Percentiles rank a stretch among this genome's conserved stretches.
phyloP scores from a whole-genome alignment of 1,140 invertebrate species.

The Leguminivora glycinivorella region DNA sequence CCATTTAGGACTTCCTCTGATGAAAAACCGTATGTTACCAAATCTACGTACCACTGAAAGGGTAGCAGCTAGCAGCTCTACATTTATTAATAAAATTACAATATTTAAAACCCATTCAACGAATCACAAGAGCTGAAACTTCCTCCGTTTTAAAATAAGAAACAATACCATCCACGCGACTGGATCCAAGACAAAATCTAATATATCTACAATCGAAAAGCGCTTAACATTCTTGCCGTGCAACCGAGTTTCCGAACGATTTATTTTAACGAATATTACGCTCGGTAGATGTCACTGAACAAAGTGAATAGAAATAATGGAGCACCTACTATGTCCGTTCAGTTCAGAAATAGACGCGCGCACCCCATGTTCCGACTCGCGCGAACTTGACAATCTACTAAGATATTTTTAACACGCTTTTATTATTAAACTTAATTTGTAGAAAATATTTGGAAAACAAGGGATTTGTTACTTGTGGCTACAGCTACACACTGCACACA shows the following conservation, averaged over 20 bases:
- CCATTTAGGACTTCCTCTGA: too few relatives aligned
- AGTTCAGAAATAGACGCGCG: slow-evolving; percentile 60
- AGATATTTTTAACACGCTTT: slow-evolving; percentile 74
- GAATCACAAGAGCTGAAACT: too few relatives aligned
- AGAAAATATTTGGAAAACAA: slow-evolving; percentile 56
- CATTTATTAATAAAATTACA: too few relatives aligned
- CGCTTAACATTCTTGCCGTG: slow-evolving; percentile 23
- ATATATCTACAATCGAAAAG: slow-evolving; percentile 17
- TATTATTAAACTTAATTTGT: slow-evolving; percentile 64
- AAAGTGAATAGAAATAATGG: slow-evolving; percentile 67
- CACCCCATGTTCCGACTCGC: slow-evolving; percentile 48
- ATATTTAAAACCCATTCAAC: too few relatives aligned
- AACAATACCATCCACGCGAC: neutral
- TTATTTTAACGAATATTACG: slow-evolving; percentile 56
- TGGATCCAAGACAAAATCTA: slow-evolving; percentile 1
- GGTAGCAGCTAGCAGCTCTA: too few relatives aligned
- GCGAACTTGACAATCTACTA: slow-evolving; percentile 72
- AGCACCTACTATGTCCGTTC: slow-evolving; percentile 49
- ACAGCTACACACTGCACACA: too few relatives aligned
- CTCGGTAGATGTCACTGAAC: slow-evolving; percentile 58
- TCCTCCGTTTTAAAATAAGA: neutral
- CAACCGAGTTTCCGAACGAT: slow-evolving; percentile 15
- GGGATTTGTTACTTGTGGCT: slow-evolving; percentile 36
- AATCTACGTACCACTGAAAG: too few relatives aligned
- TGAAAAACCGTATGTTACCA: too few relatives aligned